Base-by-base conservation (phyloP, 2,113 vertebrate genomes). In the Miniopterus natalensis region DNA sequence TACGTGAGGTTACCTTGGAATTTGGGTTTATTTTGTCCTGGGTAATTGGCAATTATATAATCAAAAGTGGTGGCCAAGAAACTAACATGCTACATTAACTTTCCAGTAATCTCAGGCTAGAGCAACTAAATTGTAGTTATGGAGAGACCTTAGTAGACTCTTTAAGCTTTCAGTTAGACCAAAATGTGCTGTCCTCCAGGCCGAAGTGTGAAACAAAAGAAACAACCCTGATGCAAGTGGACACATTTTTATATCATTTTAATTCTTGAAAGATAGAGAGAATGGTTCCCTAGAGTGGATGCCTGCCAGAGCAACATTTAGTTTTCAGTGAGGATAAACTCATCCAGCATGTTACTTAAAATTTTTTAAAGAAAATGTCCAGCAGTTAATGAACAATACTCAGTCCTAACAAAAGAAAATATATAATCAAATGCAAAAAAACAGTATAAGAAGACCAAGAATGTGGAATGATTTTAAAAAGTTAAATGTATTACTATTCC, bases 361-460 rank as follows among this genome's bases (percentile, higher is more conserved):
- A 17, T 23, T 36, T 93, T 90, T 80, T 21, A 40, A 90, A 86
- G 18, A 75, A 85, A 94, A 89, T 51, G 12, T n/a, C 8, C n/a
- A 65, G 4, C 36, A 63, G 6, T 83, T 75, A 31, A 84, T 15
- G 8, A 92, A 84, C 42, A 57, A 47, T 51, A 88, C 13, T 20
- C 1, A 74, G 6, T 9, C 2, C 6, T 84, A 68, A 49, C 21
- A 53, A 66, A 88, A 87, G 5, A 29, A 84, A 84, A 51, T 10
- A 89, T 65, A 57, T 59, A 81, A 66, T 6, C 49, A 65, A 79
- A 21, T 79, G 18, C 6, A 45, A 88, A 70, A 57, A 83, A 88
- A 84, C 11, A 89, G 23, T 36, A 79, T 17, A 63, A 75, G 8
- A 25, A 49, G n/a, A 84, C 2, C 14, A 87, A 81, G 8, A 75